phyloP scores from a whole-genome alignment of 64 coral and sea anemone genomes.

The Pachyseris speciosa region DNA sequence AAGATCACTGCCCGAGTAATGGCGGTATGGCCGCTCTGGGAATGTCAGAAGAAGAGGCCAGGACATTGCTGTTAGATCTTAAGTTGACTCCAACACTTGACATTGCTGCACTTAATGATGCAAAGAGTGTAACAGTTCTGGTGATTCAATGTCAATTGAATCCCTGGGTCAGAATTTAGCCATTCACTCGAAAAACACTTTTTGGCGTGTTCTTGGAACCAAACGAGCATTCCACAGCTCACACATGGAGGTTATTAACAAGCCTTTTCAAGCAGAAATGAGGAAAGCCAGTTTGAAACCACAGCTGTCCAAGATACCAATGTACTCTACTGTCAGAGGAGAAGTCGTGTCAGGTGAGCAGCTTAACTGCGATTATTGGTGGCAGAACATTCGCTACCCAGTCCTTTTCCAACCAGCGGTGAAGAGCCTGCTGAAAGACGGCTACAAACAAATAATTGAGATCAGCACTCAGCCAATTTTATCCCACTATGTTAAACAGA shows the following conservation, averaged over 20 bases:
- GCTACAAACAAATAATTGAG: slow-evolving; percentile 71
- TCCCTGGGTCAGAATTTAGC: slow-evolving; percentile 46
- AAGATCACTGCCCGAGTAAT: slow-evolving; percentile 47
- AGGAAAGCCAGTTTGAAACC: slow-evolving; percentile 22
- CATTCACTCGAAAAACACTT: slow-evolving; percentile 22
- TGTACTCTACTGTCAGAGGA: slow-evolving; percentile 69
- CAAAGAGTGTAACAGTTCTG: slow-evolving; percentile 73
- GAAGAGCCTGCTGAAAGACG: slow-evolving; percentile 37
- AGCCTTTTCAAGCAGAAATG: slow-evolving; percentile 2
- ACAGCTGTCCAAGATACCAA: slow-evolving; percentile 24
- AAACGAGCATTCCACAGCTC: slow-evolving; percentile 79
- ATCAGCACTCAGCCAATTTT: slow-evolving; percentile 74
- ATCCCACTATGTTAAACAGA: slow-evolving; percentile 65
- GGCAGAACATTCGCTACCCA: slow-evolving; percentile 78
- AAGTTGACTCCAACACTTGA: slow-evolving; percentile 8
- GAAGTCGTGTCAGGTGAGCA: slow-evolving; percentile 11
- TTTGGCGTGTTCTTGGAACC: slow-evolving; percentile 72
- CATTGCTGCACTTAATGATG: slow-evolving; percentile 72
- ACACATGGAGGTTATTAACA: slow-evolving; percentile 69
- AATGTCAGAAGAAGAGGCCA: slow-evolving; percentile 44
- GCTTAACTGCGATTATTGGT: slow-evolving; percentile 72
- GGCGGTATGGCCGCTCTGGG: slow-evolving; percentile 85
- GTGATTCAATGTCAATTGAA: slow-evolving; percentile 56
- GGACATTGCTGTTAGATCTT: slow-evolving; percentile 22
- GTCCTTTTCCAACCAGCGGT: slow-evolving; percentile 62